Evolutionary conservation across 2,113 vertebrate genomes (phyloP), one percentile per base, ranked within the genome.

Genomic region (Brienomyrus longianalis): DNA sequence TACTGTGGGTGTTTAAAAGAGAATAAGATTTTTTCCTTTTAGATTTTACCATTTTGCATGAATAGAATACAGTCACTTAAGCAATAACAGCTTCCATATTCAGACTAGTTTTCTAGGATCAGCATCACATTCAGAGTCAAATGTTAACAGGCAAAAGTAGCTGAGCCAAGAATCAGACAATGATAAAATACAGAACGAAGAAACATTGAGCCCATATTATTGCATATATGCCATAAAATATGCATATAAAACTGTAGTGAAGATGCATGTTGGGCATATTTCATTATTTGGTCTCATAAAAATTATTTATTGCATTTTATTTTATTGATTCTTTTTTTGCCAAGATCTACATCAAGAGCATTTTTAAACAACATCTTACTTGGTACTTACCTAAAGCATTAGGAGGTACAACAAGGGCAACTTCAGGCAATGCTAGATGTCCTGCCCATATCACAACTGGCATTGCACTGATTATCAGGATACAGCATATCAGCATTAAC

Each of bases 281-380:
- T 88, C 86, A 62, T 39, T 43, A 62, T 88, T 45, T 87, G 51
- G 86, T 87, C 86, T 62, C 35, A 59, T 59, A 19, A 56, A 56
- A 39, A 59, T 39, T 87, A 87, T 87, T 56, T 27, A 87, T 2
- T 87, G 27, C 10, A 45, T 43, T 87, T 39, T 56, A 19, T 35
- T 54, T 87, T 35, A 6, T 9, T 39, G 6, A n/a, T 47, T 19
- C 1, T 35, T 31, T 23, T 50, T 10, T 51, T 52, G n/a, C 48
- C 47, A 52, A 52, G 85, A 86, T 54, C 27, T 86, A 35, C 15
- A 52, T 23, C n/a, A 50, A 27, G 84, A 86, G 48, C 48, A 84
- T 48, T 84, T 84, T 84, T 48, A 45, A 5, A 23, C 17, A 48
- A 48, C 43, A 52, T 52, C 48, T 35, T 51, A 31, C 48, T n/a